These are phyloP conservation scores for Nesogale talazaci DNA, from an alignment of 2,113 vertebrate genomes.

Conservation along the genomic window DNA sequence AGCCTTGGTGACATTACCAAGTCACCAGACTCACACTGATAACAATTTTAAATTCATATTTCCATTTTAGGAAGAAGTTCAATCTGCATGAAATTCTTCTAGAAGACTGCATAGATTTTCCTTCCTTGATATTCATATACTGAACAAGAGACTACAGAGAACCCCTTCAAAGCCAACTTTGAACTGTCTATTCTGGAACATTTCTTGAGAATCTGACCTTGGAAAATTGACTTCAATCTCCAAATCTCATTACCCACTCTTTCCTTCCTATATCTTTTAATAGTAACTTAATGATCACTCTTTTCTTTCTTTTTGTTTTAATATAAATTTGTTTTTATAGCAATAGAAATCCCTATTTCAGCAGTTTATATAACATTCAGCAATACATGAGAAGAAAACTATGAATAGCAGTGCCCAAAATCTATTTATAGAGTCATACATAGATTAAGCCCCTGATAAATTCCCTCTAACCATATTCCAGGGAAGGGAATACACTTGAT, in stretches of 20 bases:
- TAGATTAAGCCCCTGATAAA: no score
- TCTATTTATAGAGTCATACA: no score
- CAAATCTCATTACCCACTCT: background rate
- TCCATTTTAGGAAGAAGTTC: background rate
- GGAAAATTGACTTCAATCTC: background rate
- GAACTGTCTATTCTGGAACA: background rate
- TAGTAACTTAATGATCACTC: background rate
- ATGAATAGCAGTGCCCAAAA: no score
- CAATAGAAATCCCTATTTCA: background rate
- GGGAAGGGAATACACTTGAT: no score
- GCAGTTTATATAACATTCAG: background rate
- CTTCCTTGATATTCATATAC: no score
- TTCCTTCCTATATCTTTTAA: background rate
- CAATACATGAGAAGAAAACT: background rate
- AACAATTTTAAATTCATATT: background rate
- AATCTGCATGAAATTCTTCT: no score
- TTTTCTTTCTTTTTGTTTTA: no score
- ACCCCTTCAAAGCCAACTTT: accelerated
- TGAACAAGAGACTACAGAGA: no score
- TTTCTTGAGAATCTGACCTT: background rate
- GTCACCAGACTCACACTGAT: background rate
- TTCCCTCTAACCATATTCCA: no score
- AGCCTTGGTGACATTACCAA: background rate
- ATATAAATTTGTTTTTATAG: no score
- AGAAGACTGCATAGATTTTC: no score